Evolutionary conservation across 2,113 vertebrate genomes (phyloP).

Genomic region (Arizona elegans): DNA sequence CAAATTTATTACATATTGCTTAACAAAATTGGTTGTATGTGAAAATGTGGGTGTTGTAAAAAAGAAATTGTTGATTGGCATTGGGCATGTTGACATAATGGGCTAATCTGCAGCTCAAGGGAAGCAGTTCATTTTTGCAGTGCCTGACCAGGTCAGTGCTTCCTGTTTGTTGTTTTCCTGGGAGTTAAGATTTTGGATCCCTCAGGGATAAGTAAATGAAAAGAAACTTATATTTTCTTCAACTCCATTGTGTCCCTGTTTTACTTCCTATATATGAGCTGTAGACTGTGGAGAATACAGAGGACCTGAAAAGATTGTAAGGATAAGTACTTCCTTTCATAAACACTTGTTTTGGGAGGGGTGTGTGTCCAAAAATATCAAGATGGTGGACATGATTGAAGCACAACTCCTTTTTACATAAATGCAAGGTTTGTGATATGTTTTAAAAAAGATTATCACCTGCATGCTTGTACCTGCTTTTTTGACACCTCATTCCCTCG

Average conservation of each 20-base stretch:
- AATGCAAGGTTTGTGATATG: neutral
- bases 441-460: neutral
- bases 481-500: neutral
- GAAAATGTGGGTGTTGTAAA: neutral
- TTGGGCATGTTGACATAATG: neutral
- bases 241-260: neutral
- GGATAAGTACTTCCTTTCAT: neutral
- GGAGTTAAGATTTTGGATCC: neutral
- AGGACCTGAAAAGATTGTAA: neutral
- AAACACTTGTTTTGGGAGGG: neutral
- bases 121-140: neutral
- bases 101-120: neutral
- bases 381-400: neutral
- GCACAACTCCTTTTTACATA: neutral
- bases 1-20: neutral
- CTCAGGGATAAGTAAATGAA: neutral
- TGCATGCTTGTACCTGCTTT: neutral
- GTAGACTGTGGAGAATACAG: neutral
- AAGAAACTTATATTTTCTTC: neutral
- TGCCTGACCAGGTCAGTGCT: neutral
- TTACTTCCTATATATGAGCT: neutral
- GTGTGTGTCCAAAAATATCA: neutral
- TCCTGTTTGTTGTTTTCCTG: neutral
- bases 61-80: neutral
- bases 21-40: neutral